Percentiles rank a stretch among this genome's conserved stretches.
Conservation (phyloP, 1,140 invertebrate genomes). For the Melanaphis sacchari region DNA sequence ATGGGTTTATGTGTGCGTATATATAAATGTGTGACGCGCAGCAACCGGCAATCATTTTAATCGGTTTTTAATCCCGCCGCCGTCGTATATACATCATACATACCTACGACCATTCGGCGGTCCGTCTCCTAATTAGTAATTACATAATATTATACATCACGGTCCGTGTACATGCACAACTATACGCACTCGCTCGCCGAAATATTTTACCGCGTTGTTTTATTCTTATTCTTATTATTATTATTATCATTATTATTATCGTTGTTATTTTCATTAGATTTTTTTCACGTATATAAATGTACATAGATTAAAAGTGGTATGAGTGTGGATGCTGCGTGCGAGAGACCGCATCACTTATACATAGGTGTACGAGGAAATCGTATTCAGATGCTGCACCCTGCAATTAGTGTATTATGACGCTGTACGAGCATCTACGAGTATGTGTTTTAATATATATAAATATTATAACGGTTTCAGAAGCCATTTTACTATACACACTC, state of each 20-base stretch:
- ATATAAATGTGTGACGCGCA: neutral
- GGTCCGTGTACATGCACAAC: neutral
- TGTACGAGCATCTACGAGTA: too few species aligned
- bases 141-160: conserved; percentile 9
- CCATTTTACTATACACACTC: neutral
- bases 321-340: neutral
- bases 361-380: neutral
- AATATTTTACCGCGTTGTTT: neutral
- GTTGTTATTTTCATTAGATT: neutral
- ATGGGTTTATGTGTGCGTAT: neutral
- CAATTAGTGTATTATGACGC: neutral
- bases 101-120: neutral
- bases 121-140: conserved; percentile 25
- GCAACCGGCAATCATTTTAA: conserved; percentile 49
- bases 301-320: neutral
- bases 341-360: neutral
- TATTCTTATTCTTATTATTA: neutral
- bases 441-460: too few species aligned
- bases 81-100: neutral
- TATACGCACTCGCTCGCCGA: neutral
- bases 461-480: neutral
- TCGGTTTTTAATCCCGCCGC: conserved; percentile 41
- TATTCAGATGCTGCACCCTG: conserved; percentile 8
- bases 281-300: neutral
- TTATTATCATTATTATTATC: neutral